Evolutionary conservation across 2,113 vertebrate genomes (phyloP), one percentile per base, ranked within the genome.

Genomic region (Ageneiosus marmoratus): DNA sequence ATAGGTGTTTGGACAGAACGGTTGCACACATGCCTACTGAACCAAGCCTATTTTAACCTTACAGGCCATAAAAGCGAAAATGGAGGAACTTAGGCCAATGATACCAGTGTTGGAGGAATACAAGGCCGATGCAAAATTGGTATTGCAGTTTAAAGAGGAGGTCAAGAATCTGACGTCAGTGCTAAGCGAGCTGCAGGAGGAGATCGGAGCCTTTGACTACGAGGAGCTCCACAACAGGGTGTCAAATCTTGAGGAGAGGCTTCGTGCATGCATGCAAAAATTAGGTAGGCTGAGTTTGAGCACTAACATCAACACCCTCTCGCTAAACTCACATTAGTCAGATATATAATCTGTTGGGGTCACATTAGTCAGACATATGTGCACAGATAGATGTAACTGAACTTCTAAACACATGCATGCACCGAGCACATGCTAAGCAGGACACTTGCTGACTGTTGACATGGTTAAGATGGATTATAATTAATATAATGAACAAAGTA

Each of bases 51-150:
- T 96, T 97, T 96, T 96, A 92, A 96, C 95, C 95, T 96, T 95
- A 93, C 95, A 99, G 98, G 97, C 96, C 76, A 98, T 99, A 93
- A 98, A 97, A 95, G 94, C 95, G 91, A 98, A 98, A 95, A 99
- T 99, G 98, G 97, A 97, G 91, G 97, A 98, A 92, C 92, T 99
- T 90, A 97, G 97, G 93, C 97, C 97, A 91, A 95, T 99, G 91
- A 98, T 99, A 88, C 96, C 96, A 86, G 96, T 98, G 91, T 95
- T 99, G 95, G 98, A 98, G 93, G 94, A 97, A 90, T 99, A 99
- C 95, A 99, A 97, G 92, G 97, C 97, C 83, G 98, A 99, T 92
- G 97, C 96, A 85, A 96, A 97, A 94, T 96, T 98, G 94, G 97
- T 99, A 87, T 94, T 95, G 92, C 96, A 96, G 92, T 99, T 99